Evolutionary conservation across 2,797 vertebrate species (phyloP), one percentile per base, ranked within the genome.

Genomic region (Sebastes taczanowskii): DNA sequence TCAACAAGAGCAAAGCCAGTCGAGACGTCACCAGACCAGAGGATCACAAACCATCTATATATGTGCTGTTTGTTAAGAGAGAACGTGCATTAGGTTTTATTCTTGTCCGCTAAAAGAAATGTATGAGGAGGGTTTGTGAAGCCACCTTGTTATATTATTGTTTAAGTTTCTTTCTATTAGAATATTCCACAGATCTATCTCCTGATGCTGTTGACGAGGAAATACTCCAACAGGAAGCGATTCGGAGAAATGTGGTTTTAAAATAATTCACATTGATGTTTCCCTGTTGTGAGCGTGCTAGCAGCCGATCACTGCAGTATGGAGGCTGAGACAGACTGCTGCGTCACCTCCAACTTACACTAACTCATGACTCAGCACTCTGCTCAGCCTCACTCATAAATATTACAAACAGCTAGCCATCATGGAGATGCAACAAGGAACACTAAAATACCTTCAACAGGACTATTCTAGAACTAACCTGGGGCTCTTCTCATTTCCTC

Each of bases 321-420:
- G 58, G 66, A 79, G 29, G 58, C 77, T 53, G 22, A 42, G 71
- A 76, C 38, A 82, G 67, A 83, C 56, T 86, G 82, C 81, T 77
- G 77, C 65, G 77, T 87, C 81, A 78, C 84, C 77, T 88, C 71
- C 8, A 62, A 65, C 69, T 83, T 34, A 53, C 30, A 66, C 46
- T 22, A 77, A 27, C 65, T 80, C 76, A 66, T 90, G 85, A 90
- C 61, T 91, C 90, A 90, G 85, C 80, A 76, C 4, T 81, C 77
- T 22, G 52, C 82, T 84, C 77, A 6, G 80, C 46, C 65, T 68
- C 35, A 81, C 60, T 89, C 85, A 82, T 78, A 34, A 88, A 82
- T 81, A 81, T 80, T 80, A 88, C 78, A 78, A 75, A 77, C 46
- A 38, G 49, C 38, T 25, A 20, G 62, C 18, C 25, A 13, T 62